Percentiles rank a stretch among this genome's conserved stretches.
phyloP scores from a whole-genome alignment of 92 coral and sea anemone genomes.

The Siderastrea radians region DNA sequence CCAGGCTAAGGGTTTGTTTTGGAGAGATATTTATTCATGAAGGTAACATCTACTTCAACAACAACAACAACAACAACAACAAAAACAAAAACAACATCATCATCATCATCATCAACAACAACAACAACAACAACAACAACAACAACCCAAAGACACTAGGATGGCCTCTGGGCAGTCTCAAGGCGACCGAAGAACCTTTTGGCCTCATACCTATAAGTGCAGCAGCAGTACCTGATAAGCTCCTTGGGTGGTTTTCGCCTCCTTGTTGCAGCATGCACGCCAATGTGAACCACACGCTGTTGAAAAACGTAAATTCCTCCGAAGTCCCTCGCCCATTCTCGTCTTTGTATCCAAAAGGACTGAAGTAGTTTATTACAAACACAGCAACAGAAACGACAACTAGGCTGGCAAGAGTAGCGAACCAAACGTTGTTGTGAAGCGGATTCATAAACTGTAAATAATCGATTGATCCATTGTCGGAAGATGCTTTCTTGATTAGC shows the following conservation, averaged over 20 bases:
- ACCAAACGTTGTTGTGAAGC: conserved; percentile 70
- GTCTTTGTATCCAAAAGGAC: conserved; percentile 78
- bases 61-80: no score
- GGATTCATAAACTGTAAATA: conserved; percentile 77
- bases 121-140: no score
- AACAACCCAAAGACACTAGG: no score
- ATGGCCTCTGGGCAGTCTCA: no score
- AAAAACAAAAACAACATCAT: no score
- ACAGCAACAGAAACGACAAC: conserved; percentile 51
- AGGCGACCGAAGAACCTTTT: no score
- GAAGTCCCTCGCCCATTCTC: conserved; percentile 46
- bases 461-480: conserved; percentile 15
- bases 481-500: conserved; percentile 51
- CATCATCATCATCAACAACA: no score
- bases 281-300: conserved; percentile 79
- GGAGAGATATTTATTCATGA: no score
- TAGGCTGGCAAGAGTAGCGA: conserved; percentile 46
- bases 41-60: no score
- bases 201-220: no score
- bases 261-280: conserved; percentile 86
- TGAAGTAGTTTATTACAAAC: conserved; percentile 68
- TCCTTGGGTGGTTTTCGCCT: conserved; percentile 64
- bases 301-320: conserved; percentile 65
- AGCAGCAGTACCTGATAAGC: conserved; percentile 54
- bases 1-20: no score